Conservation (phyloP, 2,888 invertebrate species). For the Cosmia trapezina region DNA sequence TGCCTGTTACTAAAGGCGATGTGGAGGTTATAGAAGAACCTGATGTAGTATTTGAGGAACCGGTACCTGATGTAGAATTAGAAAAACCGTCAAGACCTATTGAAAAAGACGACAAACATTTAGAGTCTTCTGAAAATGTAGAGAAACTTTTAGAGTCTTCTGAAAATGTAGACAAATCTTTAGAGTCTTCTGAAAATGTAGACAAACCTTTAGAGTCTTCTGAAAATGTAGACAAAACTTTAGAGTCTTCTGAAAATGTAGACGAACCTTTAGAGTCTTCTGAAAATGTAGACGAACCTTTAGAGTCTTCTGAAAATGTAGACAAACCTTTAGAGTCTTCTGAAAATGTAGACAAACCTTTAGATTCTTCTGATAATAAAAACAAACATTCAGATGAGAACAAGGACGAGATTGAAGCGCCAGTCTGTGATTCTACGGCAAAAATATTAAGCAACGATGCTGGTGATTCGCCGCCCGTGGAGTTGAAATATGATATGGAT, state of each 20-base stretch:
- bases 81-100: slow-evolving; percentile 3
- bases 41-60: slow-evolving; percentile 10
- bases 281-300: not conserved
- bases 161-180: slow-evolving; percentile 13
- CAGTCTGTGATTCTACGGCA: slow-evolving; percentile 10
- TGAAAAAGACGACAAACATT: not conserved
- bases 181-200: too few species aligned
- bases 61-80: not conserved
- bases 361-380: slow-evolving; percentile 3
- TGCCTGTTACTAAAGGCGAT: slow-evolving; percentile 10
- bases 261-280: not conserved
- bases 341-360: slow-evolving; percentile 1
- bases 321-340: not conserved
- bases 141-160: slow-evolving; percentile 1
- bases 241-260: slow-evolving; percentile 2
- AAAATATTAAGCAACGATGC: not conserved
- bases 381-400: slow-evolving; percentile 13
- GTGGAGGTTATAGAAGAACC: slow-evolving; percentile 28
- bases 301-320: slow-evolving; percentile 3
- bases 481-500: slow-evolving; percentile 54
- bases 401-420: not conserved
- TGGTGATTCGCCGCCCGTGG: slow-evolving; percentile 27
- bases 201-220: not conserved
- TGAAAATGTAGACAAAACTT: not conserved
- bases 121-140: slow-evolving; percentile 3